A percentile compares a stretch with the other conserved stretches of the same genome.
Conservation (phyloP, 2,888 invertebrate species). For the Uropetala carovei region DNA sequence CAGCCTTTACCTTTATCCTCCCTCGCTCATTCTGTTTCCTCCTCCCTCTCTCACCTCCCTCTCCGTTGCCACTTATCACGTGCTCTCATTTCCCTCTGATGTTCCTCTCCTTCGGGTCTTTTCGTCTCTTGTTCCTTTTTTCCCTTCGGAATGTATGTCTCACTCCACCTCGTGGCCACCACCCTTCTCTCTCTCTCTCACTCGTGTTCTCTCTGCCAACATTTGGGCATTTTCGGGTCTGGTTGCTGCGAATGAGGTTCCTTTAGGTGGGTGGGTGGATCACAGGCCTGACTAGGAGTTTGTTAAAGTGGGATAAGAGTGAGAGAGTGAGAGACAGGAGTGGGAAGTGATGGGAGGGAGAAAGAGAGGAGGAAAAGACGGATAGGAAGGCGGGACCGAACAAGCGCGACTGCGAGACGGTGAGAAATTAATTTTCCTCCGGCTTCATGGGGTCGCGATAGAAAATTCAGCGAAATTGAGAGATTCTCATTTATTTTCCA, state of each 20-base stretch:
- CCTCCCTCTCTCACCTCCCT: neutral
- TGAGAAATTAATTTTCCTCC: slow-evolving; percentile 40
- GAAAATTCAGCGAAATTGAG: slow-evolving; percentile 34
- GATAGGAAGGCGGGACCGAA: neutral
- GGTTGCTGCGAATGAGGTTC: neutral
- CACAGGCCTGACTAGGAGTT: neutral
- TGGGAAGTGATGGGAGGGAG: neutral
- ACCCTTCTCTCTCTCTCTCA: neutral
- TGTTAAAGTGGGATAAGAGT: neutral
- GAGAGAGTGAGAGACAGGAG: neutral
- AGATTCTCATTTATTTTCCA: slow-evolving; percentile 41
- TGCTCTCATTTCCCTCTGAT: neutral
- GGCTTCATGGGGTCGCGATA: neutral
- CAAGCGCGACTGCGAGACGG: neutral
- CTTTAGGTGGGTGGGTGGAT: neutral
- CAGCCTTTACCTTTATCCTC: neutral
- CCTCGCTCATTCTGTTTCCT: neutral
- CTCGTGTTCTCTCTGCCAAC: neutral
- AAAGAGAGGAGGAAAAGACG: neutral
- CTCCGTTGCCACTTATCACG: neutral
- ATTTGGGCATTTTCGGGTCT: neutral
- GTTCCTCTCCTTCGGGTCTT: neutral
- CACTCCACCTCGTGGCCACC: no score
- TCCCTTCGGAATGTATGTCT: neutral
- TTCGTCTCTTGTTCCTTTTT: neutral